Evolutionary conservation across 2,888 invertebrate genomes (phyloP).

Genomic region (Torymus auratus): DNA sequence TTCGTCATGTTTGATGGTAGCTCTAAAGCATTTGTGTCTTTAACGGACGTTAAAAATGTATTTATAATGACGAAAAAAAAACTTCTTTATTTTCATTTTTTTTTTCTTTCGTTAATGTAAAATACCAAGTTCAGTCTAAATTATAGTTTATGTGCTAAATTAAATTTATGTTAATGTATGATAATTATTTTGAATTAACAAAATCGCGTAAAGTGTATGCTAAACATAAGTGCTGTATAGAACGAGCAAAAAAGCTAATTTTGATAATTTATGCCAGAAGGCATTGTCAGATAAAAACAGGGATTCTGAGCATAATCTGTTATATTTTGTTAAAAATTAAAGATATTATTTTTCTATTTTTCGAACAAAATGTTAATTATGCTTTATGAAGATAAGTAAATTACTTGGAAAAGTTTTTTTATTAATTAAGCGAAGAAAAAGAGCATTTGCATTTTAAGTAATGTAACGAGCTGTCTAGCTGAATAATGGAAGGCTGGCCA

Average conservation of each 20-base stretch:
- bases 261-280: no score
- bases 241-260: no score
- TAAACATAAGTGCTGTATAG: no score
- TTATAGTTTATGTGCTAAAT: no score
- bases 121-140: background rate
- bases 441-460: background rate
- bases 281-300: no score
- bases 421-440: slow-evolving; percentile 2
- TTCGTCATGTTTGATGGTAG: background rate
- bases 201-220: no score
- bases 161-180: no score
- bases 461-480: background rate
- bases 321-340: slow-evolving; percentile 3
- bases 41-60: slow-evolving; percentile 1
- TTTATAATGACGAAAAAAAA: slow-evolving; percentile 4
- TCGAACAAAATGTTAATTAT: slow-evolving; percentile 12
- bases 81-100: background rate
- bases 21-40: slow-evolving; percentile 9
- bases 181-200: no score
- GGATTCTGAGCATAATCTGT: background rate
- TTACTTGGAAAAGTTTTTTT: slow-evolving; percentile 13
- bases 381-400: background rate
- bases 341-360: slow-evolving; percentile 1
- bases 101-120: slow-evolving; percentile 19
- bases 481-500: slow-evolving; percentile 28